Evolutionary conservation across 2,888 invertebrate genomes (phyloP).

Genomic region (Geophilus truncorum): DNA sequence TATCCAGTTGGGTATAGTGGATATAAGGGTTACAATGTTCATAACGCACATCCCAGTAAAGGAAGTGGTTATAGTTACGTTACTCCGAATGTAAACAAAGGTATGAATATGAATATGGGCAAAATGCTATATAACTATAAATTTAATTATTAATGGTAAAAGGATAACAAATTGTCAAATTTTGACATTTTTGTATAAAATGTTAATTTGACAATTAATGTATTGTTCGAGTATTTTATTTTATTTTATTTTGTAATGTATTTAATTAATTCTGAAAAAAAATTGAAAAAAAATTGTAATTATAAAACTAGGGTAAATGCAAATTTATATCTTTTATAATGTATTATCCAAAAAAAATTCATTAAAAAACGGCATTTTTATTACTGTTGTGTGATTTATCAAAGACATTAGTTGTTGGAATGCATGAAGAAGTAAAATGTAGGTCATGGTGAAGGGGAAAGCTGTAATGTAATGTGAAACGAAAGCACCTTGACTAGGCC

Average conservation of each 20-base stretch:
- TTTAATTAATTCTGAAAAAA: not conserved
- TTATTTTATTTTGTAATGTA: too few species aligned
- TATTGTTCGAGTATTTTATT: too few species aligned
- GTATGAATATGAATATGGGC: not conserved
- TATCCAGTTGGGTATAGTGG: too few species aligned
- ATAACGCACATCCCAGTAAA: not conserved
- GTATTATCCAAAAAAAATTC: not conserved
- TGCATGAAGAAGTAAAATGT: not conserved
- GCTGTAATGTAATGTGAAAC: not conserved
- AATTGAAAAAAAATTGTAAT: not conserved
- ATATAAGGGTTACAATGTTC: not conserved
- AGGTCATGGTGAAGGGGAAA: not conserved
- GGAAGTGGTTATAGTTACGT: too few species aligned
- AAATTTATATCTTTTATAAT: not conserved
- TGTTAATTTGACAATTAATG: too few species aligned
- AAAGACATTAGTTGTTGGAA: not conserved
- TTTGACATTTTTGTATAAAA: too few species aligned
- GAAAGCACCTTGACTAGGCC: not conserved
- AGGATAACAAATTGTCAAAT: too few species aligned
- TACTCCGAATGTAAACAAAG: not conserved
- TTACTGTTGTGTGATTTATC: not conserved
- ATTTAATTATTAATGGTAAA: not conserved
- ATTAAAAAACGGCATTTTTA: not conserved
- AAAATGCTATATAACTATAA: not conserved
- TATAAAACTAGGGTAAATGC: not conserved